Base-by-base conservation (phyloP, 2,113 vertebrate genomes). In the Ranitomeya imitator region DNA sequence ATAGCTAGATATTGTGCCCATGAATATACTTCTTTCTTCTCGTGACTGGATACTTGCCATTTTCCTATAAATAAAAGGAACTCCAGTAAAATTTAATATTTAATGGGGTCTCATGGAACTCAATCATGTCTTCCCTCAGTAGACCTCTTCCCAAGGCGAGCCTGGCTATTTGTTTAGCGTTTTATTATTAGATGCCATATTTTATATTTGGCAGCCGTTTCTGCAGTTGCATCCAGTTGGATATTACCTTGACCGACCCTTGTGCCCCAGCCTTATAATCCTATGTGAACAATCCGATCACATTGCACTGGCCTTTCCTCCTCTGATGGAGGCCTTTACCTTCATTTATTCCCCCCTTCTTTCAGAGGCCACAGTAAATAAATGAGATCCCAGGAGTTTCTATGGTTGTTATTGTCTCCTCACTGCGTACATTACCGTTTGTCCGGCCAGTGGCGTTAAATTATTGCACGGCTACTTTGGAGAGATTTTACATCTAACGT, bases 321-420 rank as follows among this genome's bases (percentile, higher is more conserved):
- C 69, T 2, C 63, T 80, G 60, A 60, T 14, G 26, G 60, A 79
- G 63, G 60, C 51, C 78, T 78, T 65, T 59, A 51, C 16, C 59
- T 51, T 13, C 85, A 86, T 52, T 86, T 6, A 86, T 79, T 57
- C 78, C 51, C 63, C 37, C n/a, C 71, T 23, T 52, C 21, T 81
- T 73, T 71, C 26, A 18, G 63, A 78, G 54, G 63, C 65, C 12
- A 57, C 15, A 87, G 31, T 69, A 81, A 69, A 87, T 87, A 87
- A 87, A 86, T 86, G 51, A 86, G 85, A 67, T 86, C 85, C 85
- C 85, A 55, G n/a, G 85, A 69, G 76, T 79, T 65, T 86, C 7
- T 79, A 37, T 69, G 9, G 52, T 21, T 84, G 60, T 69, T 55
- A 54, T 63, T 79, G 26, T 79, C 45, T 51, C 60, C 31, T 67